Evolutionary conservation across 2,113 vertebrate genomes (phyloP), one percentile per base, ranked within the genome.

Genomic region (Ginglymostoma cirratum): DNA sequence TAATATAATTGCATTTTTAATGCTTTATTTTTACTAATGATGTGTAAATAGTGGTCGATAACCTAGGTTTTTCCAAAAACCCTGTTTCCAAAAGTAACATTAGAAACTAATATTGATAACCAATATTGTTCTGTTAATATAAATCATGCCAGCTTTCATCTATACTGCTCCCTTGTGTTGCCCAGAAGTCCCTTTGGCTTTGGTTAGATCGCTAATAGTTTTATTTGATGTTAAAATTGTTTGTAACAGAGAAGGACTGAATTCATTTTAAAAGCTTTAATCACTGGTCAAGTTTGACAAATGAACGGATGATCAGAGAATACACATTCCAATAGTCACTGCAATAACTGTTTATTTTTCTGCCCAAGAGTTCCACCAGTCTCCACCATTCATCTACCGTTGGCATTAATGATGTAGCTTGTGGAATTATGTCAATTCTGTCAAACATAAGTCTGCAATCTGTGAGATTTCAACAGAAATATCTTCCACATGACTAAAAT

Each of bases 361-460:
- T 87, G 3, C 5, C 5, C 38, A 83, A 83, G 80, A 83, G 80
- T 83, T 83, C 80, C 38, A 83, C 38, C 80, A 83, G 80, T 83
- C 38, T 83, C 80, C 80, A 83, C 80, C 38, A 83, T 83, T 83
- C 80, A 83, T 83, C 38, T 69, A 48, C 38, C 5, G 6, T 70
- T 70, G 93, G 67, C 42, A 95, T 95, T 95, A 95, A 72, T 30
- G 38, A 95, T 45, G 7, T 21, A 94, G 65, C n/a, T 27, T 95
- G 67, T 95, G 67, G 66, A 45, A 95, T 95, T 95, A 72, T 42
- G 3, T 42, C 38, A 70, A n/a, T 70, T 95, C 10, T 95, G 42
- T 95, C 67, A 94, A 94, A 38, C 61, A 69, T n/a, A 23, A 23
- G 61, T 69, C 19, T 69, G 92, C 65, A 67, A 67, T 69, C 92